These are phyloP conservation scores for Zophobas morio DNA, from an alignment of 1,140 invertebrate species.

Conservation along the genomic window DNA sequence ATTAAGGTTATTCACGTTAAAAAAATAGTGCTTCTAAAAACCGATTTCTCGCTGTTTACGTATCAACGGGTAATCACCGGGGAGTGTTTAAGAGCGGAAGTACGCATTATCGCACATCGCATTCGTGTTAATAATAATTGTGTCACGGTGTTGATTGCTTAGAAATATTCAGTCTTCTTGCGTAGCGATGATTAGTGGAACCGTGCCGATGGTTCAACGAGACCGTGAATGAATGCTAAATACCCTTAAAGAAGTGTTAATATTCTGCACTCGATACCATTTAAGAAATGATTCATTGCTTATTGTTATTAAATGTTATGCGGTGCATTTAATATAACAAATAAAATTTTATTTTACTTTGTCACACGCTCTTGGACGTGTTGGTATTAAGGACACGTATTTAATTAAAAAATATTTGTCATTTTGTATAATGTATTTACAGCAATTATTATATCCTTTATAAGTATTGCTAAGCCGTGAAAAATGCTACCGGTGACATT, in stretches of 20 bases:
- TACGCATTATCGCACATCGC: slow-evolving; percentile 29
- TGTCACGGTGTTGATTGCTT: slow-evolving; percentile 44
- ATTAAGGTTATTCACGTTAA: no score
- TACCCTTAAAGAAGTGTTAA: slow-evolving; percentile 43
- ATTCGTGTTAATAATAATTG: slow-evolving; percentile 28
- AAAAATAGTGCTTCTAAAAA: no score
- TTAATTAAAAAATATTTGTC: slow-evolving; percentile 46
- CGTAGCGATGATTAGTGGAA: slow-evolving; percentile 47
- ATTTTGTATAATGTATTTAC: slow-evolving; percentile 24
- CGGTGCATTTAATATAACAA: slow-evolving; percentile 38
- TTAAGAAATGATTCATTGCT: slow-evolving; percentile 49
- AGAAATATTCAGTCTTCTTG: slow-evolving; percentile 41
- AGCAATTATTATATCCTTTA: slow-evolving; percentile 27
- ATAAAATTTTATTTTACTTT: slow-evolving; percentile 49
- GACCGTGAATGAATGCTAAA: slow-evolving; percentile 45
- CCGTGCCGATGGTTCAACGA: slow-evolving; percentile 42
- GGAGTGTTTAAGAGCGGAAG: slow-evolving; percentile 12
- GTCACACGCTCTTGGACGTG: slow-evolving; percentile 43
- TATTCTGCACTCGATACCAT: slow-evolving; percentile 44
- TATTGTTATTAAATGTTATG: slow-evolving; percentile 48
- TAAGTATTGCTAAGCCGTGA: slow-evolving; percentile 14
- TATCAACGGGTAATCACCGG: not conserved
- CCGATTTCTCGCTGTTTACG: no score
- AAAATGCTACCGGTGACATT: slow-evolving; percentile 31
- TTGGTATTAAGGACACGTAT: slow-evolving; percentile 49